Evolutionary conservation across 2,888 invertebrate genomes (phyloP).

Genomic region (Drosophila demipolita): DNA sequence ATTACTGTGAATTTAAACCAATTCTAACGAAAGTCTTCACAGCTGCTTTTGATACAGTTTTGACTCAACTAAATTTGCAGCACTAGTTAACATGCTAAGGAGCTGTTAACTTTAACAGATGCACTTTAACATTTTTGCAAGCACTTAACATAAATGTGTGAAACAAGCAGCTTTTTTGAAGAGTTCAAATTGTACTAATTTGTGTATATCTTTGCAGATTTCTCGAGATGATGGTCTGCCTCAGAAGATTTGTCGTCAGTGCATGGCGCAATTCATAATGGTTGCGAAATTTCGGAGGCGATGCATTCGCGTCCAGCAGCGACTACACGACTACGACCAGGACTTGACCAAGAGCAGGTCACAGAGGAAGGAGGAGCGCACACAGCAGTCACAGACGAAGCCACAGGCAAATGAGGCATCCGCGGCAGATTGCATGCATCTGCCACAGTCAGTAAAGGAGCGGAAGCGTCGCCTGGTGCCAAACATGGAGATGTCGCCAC

Average conservation of each 20-base stretch:
- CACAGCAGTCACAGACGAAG: constrained; percentile 2
- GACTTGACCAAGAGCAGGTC: constrained; percentile 46
- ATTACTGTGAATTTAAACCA: too few relatives aligned
- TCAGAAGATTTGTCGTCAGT: constrained; percentile 81
- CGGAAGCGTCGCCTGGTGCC: constrained; percentile 53
- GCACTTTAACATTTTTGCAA: neutral
- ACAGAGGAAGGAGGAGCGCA: constrained; percentile 33
- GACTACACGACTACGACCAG: constrained; percentile 59
- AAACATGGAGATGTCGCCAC: neutral
- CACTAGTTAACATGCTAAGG: neutral
- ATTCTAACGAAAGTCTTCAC: too few relatives aligned
- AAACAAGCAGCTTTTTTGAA: neutral
- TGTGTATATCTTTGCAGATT: constrained; percentile 62
- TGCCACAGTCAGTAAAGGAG: constrained; percentile 35
- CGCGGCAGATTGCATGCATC: constrained; percentile 21
- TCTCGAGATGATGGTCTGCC: constrained; percentile 79
- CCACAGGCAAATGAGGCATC: constrained; percentile 7
- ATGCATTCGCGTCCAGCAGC: constrained; percentile 78
- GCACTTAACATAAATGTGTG: neutral
- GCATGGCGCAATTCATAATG: constrained; percentile 81
- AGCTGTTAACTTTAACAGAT: neutral
- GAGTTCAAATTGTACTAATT: neutral
- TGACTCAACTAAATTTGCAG: neutral
- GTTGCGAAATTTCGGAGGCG: constrained; percentile 82
- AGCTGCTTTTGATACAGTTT: neutral